Percentiles rank a stretch among this genome's conserved stretches.
Conservation (phyloP, 1,140 invertebrate species). For the Scaptomyza graminum region DNA sequence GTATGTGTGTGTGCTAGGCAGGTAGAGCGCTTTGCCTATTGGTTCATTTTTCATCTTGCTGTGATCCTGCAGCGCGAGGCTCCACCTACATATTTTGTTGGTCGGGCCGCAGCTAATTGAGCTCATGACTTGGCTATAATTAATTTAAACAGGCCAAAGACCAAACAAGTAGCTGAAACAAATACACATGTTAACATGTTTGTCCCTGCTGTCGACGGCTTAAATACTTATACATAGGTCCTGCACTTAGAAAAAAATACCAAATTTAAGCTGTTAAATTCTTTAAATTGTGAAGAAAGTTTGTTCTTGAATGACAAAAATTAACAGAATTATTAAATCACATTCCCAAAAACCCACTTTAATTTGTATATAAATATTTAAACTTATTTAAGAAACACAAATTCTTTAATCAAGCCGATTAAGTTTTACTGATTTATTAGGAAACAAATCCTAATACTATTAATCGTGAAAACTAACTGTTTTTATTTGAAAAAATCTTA, state of each 20-base stretch:
- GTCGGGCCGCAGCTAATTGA: constrained; percentile 48
- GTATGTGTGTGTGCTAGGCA: constrained; percentile 37
- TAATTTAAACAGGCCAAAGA: constrained; percentile 4
- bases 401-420: no score
- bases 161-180: constrained; percentile 44
- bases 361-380: no score
- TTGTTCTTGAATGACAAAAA: no score
- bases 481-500: no score
- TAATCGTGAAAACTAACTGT: no score
- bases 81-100: constrained; percentile 56
- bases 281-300: no score
- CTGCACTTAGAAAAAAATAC: constrained; percentile 1
- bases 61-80: constrained; percentile 49
- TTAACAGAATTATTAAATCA: no score
- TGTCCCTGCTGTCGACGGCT: constrained; percentile 35
- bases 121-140: constrained; percentile 55
- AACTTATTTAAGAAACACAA: no score
- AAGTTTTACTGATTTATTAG: no score
- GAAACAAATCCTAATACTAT: no score
- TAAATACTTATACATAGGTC: constrained; percentile 40
- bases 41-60: constrained; percentile 26
- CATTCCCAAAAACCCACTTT: no score
- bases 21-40: constrained; percentile 68
- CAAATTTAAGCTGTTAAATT: no score
- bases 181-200: constrained; percentile 57